These are phyloP conservation scores for Enoplolaimus lenunculus DNA, from an alignment of 2,888 invertebrate genomes.

Conservation along the genomic window DNA sequence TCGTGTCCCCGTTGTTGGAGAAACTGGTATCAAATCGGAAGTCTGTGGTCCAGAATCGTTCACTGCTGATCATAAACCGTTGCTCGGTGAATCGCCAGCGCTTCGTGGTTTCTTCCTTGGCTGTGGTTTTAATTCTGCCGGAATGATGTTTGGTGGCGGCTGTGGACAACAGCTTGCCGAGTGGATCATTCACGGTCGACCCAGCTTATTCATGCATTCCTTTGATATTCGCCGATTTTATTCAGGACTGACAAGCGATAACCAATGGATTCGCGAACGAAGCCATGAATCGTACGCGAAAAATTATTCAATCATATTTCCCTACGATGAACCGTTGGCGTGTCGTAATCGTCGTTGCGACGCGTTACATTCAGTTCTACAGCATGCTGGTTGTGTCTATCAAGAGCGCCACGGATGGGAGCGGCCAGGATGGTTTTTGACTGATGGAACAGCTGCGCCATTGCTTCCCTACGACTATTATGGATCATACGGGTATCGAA, in stretches of 20 bases:
- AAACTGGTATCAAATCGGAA: conserved; percentile 17
- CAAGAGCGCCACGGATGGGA: conserved; percentile 78
- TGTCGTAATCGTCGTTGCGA: conserved; percentile 58
- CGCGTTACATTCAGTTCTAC: conserved; percentile 55
- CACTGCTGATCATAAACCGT: conserved; percentile 75
- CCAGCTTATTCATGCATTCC: conserved; percentile 66
- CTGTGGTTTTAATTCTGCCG: conserved; percentile 67
- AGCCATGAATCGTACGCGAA: conserved; percentile 66
- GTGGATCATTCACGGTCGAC: conserved; percentile 68
- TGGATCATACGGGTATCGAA: not conserved
- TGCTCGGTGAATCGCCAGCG: conserved; percentile 54
- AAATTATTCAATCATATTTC: conserved; percentile 34
- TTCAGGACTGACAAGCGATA: conserved; percentile 53
- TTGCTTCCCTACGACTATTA: conserved; percentile 8
- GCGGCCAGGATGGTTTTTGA: conserved; percentile 54
- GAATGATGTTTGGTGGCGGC: conserved; percentile 79
- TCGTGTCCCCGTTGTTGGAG: not conserved
- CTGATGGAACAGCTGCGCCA: not conserved
- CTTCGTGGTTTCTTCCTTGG: conserved; percentile 61
- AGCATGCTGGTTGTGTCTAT: conserved; percentile 69
- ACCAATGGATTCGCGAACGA: conserved; percentile 62
- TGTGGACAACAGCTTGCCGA: conserved; percentile 67
- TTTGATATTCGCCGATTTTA: conserved; percentile 69
- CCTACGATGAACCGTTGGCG: conserved; percentile 65
- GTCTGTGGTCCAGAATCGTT: conserved; percentile 54